Base-by-base conservation (phyloP, 2,797 vertebrate species). In the Heliangelus exortis region DNA sequence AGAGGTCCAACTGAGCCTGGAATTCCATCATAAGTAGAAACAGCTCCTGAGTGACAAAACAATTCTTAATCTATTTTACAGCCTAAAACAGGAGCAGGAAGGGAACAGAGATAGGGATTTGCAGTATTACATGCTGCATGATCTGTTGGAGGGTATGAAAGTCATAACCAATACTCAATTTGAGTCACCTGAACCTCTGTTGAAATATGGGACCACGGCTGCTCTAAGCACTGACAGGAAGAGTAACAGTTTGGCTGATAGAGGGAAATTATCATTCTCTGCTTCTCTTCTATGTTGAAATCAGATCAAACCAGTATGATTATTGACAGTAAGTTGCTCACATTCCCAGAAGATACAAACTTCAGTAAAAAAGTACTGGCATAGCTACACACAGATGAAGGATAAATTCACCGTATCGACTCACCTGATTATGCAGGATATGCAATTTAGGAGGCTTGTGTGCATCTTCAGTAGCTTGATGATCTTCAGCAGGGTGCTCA, bases 371-470 rank as follows among this genome's bases (percentile, higher is more conserved):
- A 79, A 33, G 20, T 20, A 26, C 73, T 81, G 89, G 59, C 82
- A 57, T 18, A 43, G 48, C 62, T 86, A 84, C 87, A 71, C 54
- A 90, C 33, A 84, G 83, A 92, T 57, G 85, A 88, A 84, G 87
- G 63, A 61, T 89, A 92, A 76, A 82, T 77, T 84, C 0, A 0
- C 48, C 0, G 0, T 29, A 71, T 58, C 63, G 50, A 96, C 93
- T 96, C 89, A 95, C 95, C 93, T 91, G 81, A 89, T 61, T 61
- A 58, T 15, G 63, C 57, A 76, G 89, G 77, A 50, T 88, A 50
- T 58, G 67, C 45, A 87, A 67, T 86, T 86, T 54, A 89, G 80
- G 71, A 88, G 87, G 43, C 69, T 71, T 79, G 53, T 0, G 41
- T 77, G 11, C 43, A 34, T 71, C 77, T 73, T 39, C 80, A 36